Evolutionary conservation across 2,797 vertebrate genomes (phyloP), one percentile per base, ranked within the genome.

Genomic region (Sciurus vulgaris): DNA sequence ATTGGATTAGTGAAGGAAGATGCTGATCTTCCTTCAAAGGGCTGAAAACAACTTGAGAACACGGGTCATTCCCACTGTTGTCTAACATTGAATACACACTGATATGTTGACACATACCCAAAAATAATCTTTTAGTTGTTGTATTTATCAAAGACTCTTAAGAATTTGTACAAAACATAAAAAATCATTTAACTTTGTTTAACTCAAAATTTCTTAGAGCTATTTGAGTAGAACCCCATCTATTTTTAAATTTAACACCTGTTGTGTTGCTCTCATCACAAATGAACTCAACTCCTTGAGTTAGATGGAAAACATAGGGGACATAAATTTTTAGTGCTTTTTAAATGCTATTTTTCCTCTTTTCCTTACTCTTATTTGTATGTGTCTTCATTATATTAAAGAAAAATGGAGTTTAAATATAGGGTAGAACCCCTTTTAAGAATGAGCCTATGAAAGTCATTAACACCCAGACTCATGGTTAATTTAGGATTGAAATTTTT

Each of bases 181-280:
- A 89, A 41, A 35, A 54, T 76, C 8, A 41, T 49, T 59, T 91
- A 81, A 70, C 2, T 63, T 49, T 44, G 30, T 86, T 81, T 67
- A 82, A 51, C 13, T 93, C 20, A 79, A 92, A 89, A 84, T 44
- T 91, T 76, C 61, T 69, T 61, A 51, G 77, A 95, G 4, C 15
- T 97, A 18, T 82, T 82, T 91, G 44, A 30, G 44, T 7, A 90
- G 28, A 89, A 72, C 7, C n/a, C 26, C 28, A 89, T n/a, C 72
- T 95, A 47, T 41, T 94, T 95, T 92, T 88, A 33, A 72, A 95
- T 67, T 81, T 91, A 65, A 82, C 14, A 63, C 30, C n/a, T 78
- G 54, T n/a, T 77, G 72, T 72, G 6, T 86, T 93, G 33, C 6
- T 79, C 87, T 94, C 73, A 49, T 69, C 12, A 93, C 38, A 93